phyloP scores from a whole-genome alignment of 2,888 invertebrate genomes.

The Sesia apiformis region DNA sequence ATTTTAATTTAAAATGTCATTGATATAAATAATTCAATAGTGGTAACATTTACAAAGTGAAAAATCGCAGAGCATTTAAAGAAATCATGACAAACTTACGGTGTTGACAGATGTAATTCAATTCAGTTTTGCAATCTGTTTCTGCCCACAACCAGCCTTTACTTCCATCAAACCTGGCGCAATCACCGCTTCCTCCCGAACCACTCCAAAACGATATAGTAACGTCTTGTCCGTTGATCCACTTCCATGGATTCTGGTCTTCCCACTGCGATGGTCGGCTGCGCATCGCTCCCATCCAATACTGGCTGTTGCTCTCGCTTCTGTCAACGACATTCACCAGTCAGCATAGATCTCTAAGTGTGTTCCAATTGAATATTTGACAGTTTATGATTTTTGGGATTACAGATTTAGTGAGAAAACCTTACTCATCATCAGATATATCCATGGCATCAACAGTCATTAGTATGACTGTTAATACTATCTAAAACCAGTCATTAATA shows the following conservation, averaged over 20 bases:
- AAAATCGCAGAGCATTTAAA: too few relatives aligned
- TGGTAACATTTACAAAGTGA: too few relatives aligned
- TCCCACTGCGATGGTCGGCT: conserved; percentile 71
- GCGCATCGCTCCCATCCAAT: conserved; percentile 95
- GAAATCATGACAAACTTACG: conserved; percentile 75
- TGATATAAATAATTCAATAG: too few relatives aligned
- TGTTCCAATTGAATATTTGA: too few relatives aligned
- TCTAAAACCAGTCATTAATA: too few relatives aligned
- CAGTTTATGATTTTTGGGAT: too few relatives aligned
- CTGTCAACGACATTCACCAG: conserved; percentile 40
- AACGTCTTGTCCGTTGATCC: conserved; percentile 91
- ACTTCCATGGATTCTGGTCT: conserved; percentile 88
- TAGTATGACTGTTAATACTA: too few relatives aligned
- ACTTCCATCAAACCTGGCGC: conserved; percentile 92
- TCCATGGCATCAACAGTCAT: too few relatives aligned
- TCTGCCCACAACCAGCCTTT: conserved; percentile 97
- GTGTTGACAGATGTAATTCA: conserved; percentile 95
- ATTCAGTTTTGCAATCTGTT: conserved; percentile 86
- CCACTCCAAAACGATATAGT: conserved; percentile 94
- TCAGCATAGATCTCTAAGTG: not conserved
- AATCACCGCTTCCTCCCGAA: conserved; percentile 87
- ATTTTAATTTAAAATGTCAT: not conserved
- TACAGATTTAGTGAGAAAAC: too few relatives aligned
- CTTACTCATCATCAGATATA: too few relatives aligned
- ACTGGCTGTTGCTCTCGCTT: conserved; percentile 92